A percentile compares a stretch with the other conserved stretches of the same genome.
Conservation (phyloP, 2,113 vertebrate genomes). For the Melanocharis versteri region DNA sequence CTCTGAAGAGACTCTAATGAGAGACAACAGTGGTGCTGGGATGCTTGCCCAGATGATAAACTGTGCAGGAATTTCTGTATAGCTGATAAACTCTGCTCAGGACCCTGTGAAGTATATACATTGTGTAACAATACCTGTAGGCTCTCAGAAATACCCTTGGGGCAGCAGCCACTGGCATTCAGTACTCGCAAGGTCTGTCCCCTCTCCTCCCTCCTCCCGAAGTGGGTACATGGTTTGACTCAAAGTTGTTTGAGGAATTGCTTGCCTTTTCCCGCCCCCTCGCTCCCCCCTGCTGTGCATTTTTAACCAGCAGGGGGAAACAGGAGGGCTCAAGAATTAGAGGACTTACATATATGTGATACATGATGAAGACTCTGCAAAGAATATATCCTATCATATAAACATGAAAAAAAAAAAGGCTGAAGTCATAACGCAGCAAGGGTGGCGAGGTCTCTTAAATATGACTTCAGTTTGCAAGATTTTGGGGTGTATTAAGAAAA, state of each 20-base stretch:
- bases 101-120: not conserved
- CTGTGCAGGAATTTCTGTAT: constrained; percentile 7
- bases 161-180: not conserved
- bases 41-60: constrained; percentile 36
- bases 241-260: not conserved
- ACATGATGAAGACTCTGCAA: not conserved
- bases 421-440: not conserved
- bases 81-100: not conserved
- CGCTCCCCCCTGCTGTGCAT: not conserved
- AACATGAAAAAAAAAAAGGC: not conserved
- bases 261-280: not conserved
- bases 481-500: not conserved
- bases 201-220: not conserved
- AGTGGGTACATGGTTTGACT: not conserved
- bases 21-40: constrained; percentile 24
- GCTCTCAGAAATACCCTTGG: not conserved
- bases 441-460: not conserved
- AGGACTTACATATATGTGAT: not conserved
- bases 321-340: not conserved
- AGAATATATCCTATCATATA: not conserved
- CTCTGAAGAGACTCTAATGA: not conserved
- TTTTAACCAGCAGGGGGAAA: constrained; percentile 30
- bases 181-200: not conserved
- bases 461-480: not conserved
- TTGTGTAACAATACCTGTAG: not conserved